Evolutionary conservation across 2,113 vertebrate genomes (phyloP).

Genomic region (Bos indicus): DNA sequence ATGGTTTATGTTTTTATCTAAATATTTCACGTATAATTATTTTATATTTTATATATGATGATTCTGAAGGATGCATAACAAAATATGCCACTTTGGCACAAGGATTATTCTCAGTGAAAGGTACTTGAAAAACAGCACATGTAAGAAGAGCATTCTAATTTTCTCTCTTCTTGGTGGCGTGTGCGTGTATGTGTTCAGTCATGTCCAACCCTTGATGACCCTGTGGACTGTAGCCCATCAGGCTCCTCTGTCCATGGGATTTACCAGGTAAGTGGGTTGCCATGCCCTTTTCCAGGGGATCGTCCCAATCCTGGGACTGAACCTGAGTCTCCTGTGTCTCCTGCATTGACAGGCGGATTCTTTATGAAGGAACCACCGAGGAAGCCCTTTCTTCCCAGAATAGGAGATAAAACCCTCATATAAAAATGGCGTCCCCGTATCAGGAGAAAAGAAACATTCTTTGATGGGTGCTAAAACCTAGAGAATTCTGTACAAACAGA

Average conservation of each 20-base stretch:
- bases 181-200: not conserved
- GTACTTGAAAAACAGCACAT: not conserved
- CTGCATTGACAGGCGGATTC: not conserved
- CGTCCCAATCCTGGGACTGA: not conserved
- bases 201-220: not conserved
- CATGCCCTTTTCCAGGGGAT: not conserved
- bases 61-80: not conserved
- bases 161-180: not conserved
- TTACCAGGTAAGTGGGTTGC: not conserved
- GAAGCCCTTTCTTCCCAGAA: not conserved
- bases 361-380: rapidly evolving
- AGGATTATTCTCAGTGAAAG: not conserved
- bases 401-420: not conserved
- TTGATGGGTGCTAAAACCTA: not conserved
- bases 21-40: not conserved
- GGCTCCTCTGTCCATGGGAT: not conserved
- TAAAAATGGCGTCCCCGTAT: not conserved
- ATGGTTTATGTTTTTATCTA: not conserved
- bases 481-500: not conserved
- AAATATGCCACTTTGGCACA: not conserved
- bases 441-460: not conserved
- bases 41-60: not conserved
- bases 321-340: not conserved
- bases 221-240: not conserved
- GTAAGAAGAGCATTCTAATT: not conserved